Conservation (phyloP, 2,797 vertebrate genomes). For the Phataginus tetradactyla region DNA sequence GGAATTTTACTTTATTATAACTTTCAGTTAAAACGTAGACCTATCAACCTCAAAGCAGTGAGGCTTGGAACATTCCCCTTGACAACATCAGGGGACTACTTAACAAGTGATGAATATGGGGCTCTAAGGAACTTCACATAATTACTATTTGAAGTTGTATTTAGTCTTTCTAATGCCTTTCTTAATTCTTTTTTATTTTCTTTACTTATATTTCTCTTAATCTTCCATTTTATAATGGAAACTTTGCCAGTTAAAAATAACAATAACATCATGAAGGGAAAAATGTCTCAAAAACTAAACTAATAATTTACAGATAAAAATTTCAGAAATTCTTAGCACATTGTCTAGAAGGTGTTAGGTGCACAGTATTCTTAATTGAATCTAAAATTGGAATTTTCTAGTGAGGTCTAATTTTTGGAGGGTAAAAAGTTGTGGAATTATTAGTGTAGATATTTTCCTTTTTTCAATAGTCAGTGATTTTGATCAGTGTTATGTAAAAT, state of each 20-base stretch:
- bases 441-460: neutral
- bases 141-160: constrained; percentile 40
- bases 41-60: neutral
- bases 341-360: neutral
- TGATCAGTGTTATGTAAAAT: neutral
- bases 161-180: constrained; percentile 7
- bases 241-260: neutral
- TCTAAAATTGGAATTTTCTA: constrained; percentile 41
- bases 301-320: constrained; percentile 29
- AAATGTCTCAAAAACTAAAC: constrained; percentile 40
- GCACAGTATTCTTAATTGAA: constrained; percentile 38
- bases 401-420: constrained; percentile 3
- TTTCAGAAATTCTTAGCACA: neutral
- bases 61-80: neutral
- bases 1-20: constrained; percentile 34
- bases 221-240: constrained; percentile 20
- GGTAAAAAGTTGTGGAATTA: neutral
- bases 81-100: neutral
- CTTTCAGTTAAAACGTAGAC: constrained; percentile 22
- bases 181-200: neutral
- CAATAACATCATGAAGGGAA: neutral
- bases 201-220: constrained; percentile 21
- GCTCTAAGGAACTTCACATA: constrained; percentile 13
- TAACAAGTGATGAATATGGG: constrained; percentile 21
- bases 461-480: constrained; percentile 12